phyloP scores from a whole-genome alignment of 2,113 vertebrate genomes.

The Trichomycterus rosablanca region DNA sequence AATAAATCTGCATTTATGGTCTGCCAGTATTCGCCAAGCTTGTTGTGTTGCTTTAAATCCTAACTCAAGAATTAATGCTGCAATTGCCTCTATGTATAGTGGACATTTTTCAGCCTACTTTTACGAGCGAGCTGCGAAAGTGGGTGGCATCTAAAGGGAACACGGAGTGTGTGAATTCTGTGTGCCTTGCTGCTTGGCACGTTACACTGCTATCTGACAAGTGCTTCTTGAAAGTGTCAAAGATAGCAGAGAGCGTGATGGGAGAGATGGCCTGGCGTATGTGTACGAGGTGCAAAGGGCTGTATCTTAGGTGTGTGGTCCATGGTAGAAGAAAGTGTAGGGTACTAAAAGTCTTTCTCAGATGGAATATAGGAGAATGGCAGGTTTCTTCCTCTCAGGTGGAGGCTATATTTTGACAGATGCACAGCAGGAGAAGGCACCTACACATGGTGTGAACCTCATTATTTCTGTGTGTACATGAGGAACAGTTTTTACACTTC shows the following conservation, averaged over 20 bases:
- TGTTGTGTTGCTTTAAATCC: too few relatives aligned
- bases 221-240: conserved; percentile 16
- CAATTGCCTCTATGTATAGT: background rate
- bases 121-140: background rate
- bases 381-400: conserved; percentile 20
- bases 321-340: background rate
- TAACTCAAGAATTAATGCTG: background rate
- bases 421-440: conserved; percentile 13
- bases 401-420: conserved; percentile 19
- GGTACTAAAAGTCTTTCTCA: background rate
- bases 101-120: background rate
- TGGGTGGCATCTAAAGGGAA: background rate
- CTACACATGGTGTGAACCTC: conserved; percentile 15
- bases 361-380: background rate
- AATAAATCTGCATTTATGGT: too few relatives aligned
- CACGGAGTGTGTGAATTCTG: conserved; percentile 3
- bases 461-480: conserved; percentile 29
- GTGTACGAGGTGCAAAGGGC: background rate
- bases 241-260: background rate
- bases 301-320: too few relatives aligned
- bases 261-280: background rate
- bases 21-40: too few relatives aligned
- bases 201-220: conserved; percentile 8
- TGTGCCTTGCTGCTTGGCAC: conserved; percentile 11
- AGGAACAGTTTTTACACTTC: conserved; percentile 5